These are phyloP conservation scores for Aplochiton taeniatus DNA, from an alignment of 2,797 vertebrate species.

Conservation along the genomic window DNA sequence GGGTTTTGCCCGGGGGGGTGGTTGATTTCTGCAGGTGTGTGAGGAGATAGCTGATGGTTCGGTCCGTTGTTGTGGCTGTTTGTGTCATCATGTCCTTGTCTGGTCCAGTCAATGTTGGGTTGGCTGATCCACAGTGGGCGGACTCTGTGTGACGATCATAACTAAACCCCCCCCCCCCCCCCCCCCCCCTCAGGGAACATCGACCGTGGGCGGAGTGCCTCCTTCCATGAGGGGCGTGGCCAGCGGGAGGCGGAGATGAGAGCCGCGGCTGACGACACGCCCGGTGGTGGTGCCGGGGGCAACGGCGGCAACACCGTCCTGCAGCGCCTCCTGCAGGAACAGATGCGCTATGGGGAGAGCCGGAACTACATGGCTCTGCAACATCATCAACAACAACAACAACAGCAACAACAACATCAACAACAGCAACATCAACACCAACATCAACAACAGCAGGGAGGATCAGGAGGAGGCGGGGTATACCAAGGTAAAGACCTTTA, in stretches of 20 bases:
- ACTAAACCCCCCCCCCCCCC: no score
- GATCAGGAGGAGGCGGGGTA: slow-evolving; percentile 14
- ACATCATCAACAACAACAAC: slow-evolving; percentile 73
- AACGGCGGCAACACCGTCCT: slow-evolving; percentile 85
- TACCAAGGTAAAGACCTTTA: slow-evolving; percentile 20
- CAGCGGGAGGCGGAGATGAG: slow-evolving; percentile 88
- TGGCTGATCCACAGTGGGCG: neutral
- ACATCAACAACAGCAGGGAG: slow-evolving; percentile 60
- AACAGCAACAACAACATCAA: slow-evolving; percentile 61
- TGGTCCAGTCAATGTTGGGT: neutral
- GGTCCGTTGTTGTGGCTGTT: no score
- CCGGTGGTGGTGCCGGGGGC: slow-evolving; percentile 66
- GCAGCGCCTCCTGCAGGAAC: slow-evolving; percentile 97
- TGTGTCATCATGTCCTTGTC: no score
- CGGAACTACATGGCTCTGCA: slow-evolving; percentile 89
- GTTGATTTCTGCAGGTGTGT: slow-evolving; percentile 21
- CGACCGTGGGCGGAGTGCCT: slow-evolving; percentile 71
- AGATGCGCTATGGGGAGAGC: slow-evolving; percentile 91
- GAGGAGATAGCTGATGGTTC: slow-evolving; percentile 12
- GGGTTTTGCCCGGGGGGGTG: slow-evolving; percentile 9
- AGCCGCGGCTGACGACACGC: slow-evolving; percentile 88
- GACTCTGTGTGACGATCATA: no score
- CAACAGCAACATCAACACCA: slow-evolving; percentile 51
- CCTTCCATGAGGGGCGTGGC: slow-evolving; percentile 75
- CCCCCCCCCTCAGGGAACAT: slow-evolving; percentile 56